A percentile compares a stretch with the other conserved stretches of the same genome.
Evolutionary conservation across 1,140 invertebrate species (phyloP).

Genomic region (Lerema accius): DNA sequence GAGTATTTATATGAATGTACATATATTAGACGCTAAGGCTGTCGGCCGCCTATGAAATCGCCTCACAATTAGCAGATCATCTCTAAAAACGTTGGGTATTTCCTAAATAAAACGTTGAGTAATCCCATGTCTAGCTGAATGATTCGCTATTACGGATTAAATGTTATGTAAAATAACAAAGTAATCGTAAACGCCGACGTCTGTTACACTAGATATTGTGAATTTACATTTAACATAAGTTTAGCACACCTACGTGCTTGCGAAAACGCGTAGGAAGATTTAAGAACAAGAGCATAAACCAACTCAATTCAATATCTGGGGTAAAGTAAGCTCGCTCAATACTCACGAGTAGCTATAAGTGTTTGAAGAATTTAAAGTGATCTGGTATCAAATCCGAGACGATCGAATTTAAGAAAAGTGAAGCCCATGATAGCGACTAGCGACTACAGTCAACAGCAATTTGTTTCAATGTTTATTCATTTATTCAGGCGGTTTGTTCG

Average conservation of each 20-base stretch:
- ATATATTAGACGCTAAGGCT: slow-evolving; percentile 68
- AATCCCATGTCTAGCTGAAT: not conserved
- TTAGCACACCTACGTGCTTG: not conserved
- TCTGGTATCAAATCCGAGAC: slow-evolving; percentile 6
- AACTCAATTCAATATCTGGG: not conserved
- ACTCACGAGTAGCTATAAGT: too few species aligned
- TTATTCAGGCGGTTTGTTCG: slow-evolving; percentile 62
- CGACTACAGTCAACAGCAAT: slow-evolving; percentile 50
- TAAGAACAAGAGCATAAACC: not conserved
- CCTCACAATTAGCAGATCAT: slow-evolving; percentile 42
- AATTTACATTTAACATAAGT: not conserved
- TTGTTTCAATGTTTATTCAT: slow-evolving; percentile 70
- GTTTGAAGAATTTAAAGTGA: too few species aligned
- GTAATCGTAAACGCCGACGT: not conserved
- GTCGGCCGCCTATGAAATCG: slow-evolving; percentile 40
- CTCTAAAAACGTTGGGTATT: slow-evolving; percentile 10
- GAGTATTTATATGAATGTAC: slow-evolving; percentile 71
- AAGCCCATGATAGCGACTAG: slow-evolving; percentile 36
- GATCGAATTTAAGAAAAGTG: slow-evolving; percentile 37
- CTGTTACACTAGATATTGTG: not conserved
- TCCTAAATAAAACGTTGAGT: slow-evolving; percentile 5
- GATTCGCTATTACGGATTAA: too few species aligned
- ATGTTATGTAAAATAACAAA: too few species aligned
- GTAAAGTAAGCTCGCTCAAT: not conserved
- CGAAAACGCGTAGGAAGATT: not conserved